Evolutionary conservation across 2,797 vertebrate species (phyloP), one percentile per base, ranked within the genome.

Genomic region (Gymnocypris eckloni): DNA sequence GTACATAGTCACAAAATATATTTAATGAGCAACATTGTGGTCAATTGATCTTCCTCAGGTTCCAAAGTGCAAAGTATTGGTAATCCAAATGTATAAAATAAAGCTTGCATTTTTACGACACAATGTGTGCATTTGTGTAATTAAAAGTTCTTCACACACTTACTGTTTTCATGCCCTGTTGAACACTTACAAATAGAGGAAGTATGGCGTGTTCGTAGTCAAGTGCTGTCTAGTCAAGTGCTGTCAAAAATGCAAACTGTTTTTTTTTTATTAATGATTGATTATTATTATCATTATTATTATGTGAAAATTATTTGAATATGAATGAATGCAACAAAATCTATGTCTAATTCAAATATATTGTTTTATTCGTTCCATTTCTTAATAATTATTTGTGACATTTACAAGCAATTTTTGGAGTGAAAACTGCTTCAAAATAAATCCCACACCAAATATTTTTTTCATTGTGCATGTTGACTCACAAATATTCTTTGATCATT

Each of bases 401-500:
- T 33, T 66, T 8, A 15, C 61, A 33, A 66, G 6, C 2, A 16
- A 15, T 33, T 66, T 28, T 25, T 15, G 28, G 12, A 15, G 6
- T 28, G 6, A 15, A 66, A 28, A 66, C 6, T 28, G 25, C 28
- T 67, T 37, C 15, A 33, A 16, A 67, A 18, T 67, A 67, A 59
- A 67, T 67, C 64, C 15, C 8, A 67, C 64, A 8, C 64, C n/a
- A 13, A 64, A 64, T 1, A 16, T 33, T 33, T 16, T 66, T 16
- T 66, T 66, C 64, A 67, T 2, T 67, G 6, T 4, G 15, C 13
- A 69, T 48, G 10, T 45, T 66, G 45, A 66, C 48, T 66, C 20
- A 67, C 33, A 41, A 41, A 56, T 50, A 75, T 39, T 41, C 41
- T 50, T 66, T 76, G 22, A 83, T 70, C 16, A 45, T 83, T 67